Evolutionary conservation across 2,113 vertebrate species (phyloP).

Genomic region (Pelobates fuscus): DNA sequence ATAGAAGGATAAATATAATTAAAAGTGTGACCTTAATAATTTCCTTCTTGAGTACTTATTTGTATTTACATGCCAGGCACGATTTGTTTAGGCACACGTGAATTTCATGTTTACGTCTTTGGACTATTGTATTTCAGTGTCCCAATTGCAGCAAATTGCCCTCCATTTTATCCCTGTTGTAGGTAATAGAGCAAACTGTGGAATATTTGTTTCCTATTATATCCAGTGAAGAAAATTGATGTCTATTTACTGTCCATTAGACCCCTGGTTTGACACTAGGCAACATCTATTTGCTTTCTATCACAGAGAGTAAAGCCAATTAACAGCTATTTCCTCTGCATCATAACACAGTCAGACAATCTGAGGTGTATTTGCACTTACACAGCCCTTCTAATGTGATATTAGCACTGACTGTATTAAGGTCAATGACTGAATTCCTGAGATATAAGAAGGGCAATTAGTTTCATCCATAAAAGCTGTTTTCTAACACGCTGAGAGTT

Average conservation of each 20-base stretch:
- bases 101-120: background rate
- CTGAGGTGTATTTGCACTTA: slow-evolving; percentile 32
- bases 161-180: slow-evolving; percentile 8
- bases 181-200: background rate
- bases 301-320: slow-evolving; percentile 41
- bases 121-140: background rate
- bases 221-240: slow-evolving; percentile 23
- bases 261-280: slow-evolving; percentile 14
- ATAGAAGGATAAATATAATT: too few species aligned
- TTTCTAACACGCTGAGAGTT: background rate
- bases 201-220: slow-evolving; percentile 18
- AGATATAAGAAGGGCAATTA: slow-evolving; percentile 23
- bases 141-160: slow-evolving; percentile 15
- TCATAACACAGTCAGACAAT: slow-evolving; percentile 11
- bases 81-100: too few species aligned
- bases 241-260: slow-evolving; percentile 34
- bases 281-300: slow-evolving; percentile 40
- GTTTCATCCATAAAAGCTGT: slow-evolving; percentile 6
- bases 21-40: too few species aligned
- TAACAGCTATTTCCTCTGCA: slow-evolving; percentile 37
- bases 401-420: slow-evolving; percentile 32
- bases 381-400: slow-evolving; percentile 14
- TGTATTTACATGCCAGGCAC: too few species aligned
- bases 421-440: slow-evolving; percentile 7
- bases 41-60: too few species aligned